Base-by-base conservation (phyloP, 2,113 vertebrate species). In the Barbus barbus region DNA sequence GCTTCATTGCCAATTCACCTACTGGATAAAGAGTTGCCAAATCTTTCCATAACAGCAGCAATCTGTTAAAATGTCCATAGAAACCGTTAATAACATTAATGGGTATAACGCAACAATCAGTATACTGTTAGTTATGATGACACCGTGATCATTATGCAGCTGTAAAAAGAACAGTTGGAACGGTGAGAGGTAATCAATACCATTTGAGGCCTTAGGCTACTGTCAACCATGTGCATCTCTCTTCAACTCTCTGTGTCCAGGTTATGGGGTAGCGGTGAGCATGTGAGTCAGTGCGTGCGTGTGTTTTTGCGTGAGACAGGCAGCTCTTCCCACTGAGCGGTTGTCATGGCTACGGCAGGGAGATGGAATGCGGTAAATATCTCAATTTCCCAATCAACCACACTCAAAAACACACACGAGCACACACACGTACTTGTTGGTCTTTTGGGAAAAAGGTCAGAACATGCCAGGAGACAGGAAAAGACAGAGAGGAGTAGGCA, bases 281-380 rank as follows among this genome's bases (percentile, higher is more conserved):
- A 87, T 85, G 89, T 65, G 26, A 71, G 75, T 63, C 61, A 69
- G 63, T 81, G 65, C 63, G 76, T 84, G 91, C 44, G 12, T 46
- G 44, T 94, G 88, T 88, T 90, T 93, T 89, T 89, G 91, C 88
- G 88, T 89, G 87, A 92, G 91, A 92, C 87, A 91, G 90, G 91
- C 89, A 91, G 88, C 90, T 89, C 90, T 90, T 91, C 92, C 92
- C 78, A 87, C 90, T 93, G 93, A 91, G 89, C 88, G 16, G 90
- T 93, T 80, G 92, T 92, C 93, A 94, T 94, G 93, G 90, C 91
- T 91, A 94, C 92, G 89, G 88, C 87, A 91, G 86, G 86, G 90
- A 90, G 92, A 91, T 91, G 90, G 88, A 92, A 92, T 89, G 86
- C 87, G 88, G 91, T 90, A 92, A 92, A 93, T 92, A 93, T 93